Conservation (phyloP, 2,888 invertebrate species). For the Drosophila kuntzei region DNA sequence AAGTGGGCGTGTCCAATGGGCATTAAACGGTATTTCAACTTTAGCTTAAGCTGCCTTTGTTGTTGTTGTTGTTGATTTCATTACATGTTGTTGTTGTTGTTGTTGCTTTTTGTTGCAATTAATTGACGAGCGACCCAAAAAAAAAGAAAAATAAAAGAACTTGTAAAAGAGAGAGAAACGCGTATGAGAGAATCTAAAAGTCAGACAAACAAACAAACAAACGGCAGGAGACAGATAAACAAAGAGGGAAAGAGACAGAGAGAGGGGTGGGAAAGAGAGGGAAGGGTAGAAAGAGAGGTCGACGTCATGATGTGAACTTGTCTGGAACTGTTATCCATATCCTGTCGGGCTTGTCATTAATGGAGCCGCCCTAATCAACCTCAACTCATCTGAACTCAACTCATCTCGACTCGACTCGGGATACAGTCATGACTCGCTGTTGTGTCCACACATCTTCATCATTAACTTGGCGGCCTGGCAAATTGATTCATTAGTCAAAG, state of each 20-base stretch:
- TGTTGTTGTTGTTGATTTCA: constrained; percentile 71
- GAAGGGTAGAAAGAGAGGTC: constrained; percentile 34
- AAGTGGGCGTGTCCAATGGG: constrained; percentile 75
- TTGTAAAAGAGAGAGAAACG: constrained; percentile 39
- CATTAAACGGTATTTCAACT: constrained; percentile 78
- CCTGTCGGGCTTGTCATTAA: constrained; percentile 74
- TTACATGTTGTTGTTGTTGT: constrained; percentile 72
- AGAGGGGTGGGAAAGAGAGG: neutral
- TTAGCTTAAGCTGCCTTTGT: constrained; percentile 67
- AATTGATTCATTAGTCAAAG: constrained; percentile 82
- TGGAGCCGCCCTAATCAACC: constrained; percentile 68
- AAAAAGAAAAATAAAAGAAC: constrained; percentile 40
- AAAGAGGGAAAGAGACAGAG: constrained; percentile 55
- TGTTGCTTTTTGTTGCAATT: constrained; percentile 68
- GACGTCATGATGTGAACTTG: constrained; percentile 72
- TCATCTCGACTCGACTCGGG: constrained; percentile 9
- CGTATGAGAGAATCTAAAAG: constrained; percentile 50
- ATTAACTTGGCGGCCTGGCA: constrained; percentile 72
- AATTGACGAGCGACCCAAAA: constrained; percentile 70
- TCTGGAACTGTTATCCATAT: constrained; percentile 65
- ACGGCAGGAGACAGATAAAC: constrained; percentile 52
- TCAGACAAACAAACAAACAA: constrained; percentile 59
- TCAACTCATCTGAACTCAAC: constrained; percentile 24
- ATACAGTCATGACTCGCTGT: constrained; percentile 19
- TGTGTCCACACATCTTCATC: constrained; percentile 65